Evolutionary conservation across 2,797 vertebrate genomes (phyloP).

Genomic region (Ataeniobius toweri): DNA sequence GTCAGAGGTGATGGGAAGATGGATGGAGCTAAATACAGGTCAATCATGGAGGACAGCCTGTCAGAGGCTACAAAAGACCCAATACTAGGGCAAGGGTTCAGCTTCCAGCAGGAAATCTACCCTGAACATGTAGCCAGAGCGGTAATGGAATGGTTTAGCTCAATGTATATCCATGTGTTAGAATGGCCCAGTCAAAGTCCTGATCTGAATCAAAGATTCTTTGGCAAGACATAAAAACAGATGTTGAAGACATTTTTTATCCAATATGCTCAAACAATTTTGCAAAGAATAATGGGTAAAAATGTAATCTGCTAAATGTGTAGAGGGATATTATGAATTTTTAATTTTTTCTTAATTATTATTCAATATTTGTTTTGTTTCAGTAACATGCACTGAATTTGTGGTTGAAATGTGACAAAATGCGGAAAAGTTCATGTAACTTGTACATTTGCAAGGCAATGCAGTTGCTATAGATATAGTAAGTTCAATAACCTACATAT

Average conservation of each 20-base stretch:
- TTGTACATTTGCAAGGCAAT: background rate
- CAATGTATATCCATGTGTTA: too few species aligned
- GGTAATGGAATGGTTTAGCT: too few species aligned
- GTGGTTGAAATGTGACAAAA: background rate
- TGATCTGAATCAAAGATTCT: background rate
- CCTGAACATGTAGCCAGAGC: too few species aligned
- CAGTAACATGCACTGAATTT: too few species aligned
- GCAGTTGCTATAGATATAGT: conserved; percentile 8
- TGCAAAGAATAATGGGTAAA: background rate
- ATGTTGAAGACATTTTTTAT: background rate
- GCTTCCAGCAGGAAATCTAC: too few species aligned
- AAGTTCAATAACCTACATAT: conserved; percentile 15
- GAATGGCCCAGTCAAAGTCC: too few species aligned
- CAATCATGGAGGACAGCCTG: background rate
- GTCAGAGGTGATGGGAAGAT: background rate
- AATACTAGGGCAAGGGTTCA: too few species aligned
- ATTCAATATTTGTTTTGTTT: background rate
- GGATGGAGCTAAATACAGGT: too few species aligned
- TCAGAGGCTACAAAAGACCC: too few species aligned
- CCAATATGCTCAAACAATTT: background rate
- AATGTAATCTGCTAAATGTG: background rate
- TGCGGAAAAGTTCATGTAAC: background rate
- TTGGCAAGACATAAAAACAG: background rate
- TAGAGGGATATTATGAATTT: too few species aligned
- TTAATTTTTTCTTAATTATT: background rate